Evolutionary conservation across 2,113 vertebrate species (phyloP), one percentile per base, ranked within the genome.

Genomic region (Galemys pyrenaicus): DNA sequence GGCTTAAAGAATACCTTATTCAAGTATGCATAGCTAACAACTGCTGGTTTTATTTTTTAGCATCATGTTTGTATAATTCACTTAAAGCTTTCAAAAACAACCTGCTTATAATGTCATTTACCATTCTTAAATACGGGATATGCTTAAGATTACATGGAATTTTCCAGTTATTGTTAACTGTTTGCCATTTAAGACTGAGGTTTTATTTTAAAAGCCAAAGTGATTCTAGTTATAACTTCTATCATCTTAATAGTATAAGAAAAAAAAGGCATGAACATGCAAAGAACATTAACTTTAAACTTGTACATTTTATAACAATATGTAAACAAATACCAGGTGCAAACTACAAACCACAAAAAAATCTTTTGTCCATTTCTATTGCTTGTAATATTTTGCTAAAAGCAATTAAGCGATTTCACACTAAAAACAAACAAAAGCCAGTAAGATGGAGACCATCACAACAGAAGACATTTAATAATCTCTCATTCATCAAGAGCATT

Each of bases 141-240:
- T 35, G 19, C 54, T 12, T 89, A 11, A 85, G 37, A 37, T 44
- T 46, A 51, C 44, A 74, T 6, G 35, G 17, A 6, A 19, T 46
- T 79, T 68, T 86, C 10, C 32, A 37, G 65, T 70, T 84, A 39
- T 80, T 35, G 81, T 44, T 70, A 85, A 68, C 58, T 78, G 87
- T 26, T 37, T 84, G 37, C 32, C 16, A 86, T 32, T 84, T 41
- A 79, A 82, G 54, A 65, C 26, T 35, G 8, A 87, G 17, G 19
- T 7, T 86, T 64, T 13, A 92, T 16, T 56, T 95, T 64, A 88
- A 91, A 96, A 92, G 49, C 3, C 15, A 60, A 94, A 12, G 35
- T 70, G 22, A 78, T 44, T 46, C 46, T 60, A 78, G 51, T 58
- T 77, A 58, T 90, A 92, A n/a, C 67, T 44, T 44, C 44, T 4